These are phyloP conservation scores for human DNA, from an alignment of 2,113 vertebrate genomes.

Conservation along the genomic window GRCh38 chrY:9659001-9659500, in stretches of 20 bases:
- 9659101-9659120: background rate
- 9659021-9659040: background rate
- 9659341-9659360: background rate
- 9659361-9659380: too few species aligned
- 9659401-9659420: background rate
- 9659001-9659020: background rate
- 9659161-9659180: constrained; percentile 37
- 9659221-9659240: background rate
- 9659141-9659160: constrained; percentile 12
- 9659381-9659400: background rate
- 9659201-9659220: too few species aligned
- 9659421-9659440: background rate
- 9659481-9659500: background rate
- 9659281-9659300: background rate
- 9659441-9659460: background rate
- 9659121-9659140: background rate
- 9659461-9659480: background rate
- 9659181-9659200: background rate
- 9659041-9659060: background rate
- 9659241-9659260: too few species aligned
- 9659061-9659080: background rate
- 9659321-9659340: background rate
- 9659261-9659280: too few species aligned
- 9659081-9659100: background rate
- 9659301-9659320: background rate